Percentiles rank a stretch among this genome's conserved stretches.
Conservation (phyloP, 1,140 invertebrate species). For the Coelopa frigida region DNA sequence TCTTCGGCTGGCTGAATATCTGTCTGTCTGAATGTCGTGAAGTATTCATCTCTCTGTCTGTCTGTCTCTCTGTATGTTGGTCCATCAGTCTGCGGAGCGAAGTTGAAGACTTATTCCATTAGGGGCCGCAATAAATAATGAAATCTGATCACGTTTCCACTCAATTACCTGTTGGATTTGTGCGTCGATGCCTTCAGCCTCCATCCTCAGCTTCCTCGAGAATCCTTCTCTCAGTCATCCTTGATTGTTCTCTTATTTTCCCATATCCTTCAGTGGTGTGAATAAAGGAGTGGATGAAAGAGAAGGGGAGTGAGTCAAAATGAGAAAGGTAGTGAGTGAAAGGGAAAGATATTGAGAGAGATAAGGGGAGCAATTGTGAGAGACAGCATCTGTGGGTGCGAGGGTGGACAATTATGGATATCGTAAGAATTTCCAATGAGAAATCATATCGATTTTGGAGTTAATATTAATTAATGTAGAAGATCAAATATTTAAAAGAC, state of each 20-base stretch:
- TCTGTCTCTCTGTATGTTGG: neutral
- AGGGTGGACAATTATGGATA: too few relatives aligned
- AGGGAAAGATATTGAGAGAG: neutral
- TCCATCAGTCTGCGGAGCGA: neutral
- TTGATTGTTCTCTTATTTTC: too few relatives aligned
- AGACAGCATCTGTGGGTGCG: neutral
- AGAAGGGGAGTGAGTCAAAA: neutral
- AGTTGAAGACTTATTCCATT: constrained; percentile 10
- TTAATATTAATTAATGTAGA: too few relatives aligned
- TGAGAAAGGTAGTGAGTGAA: neutral
- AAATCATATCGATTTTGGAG: too few relatives aligned
- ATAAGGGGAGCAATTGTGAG: neutral
- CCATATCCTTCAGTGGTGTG: too few relatives aligned
- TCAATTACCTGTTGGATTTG: constrained; percentile 30
- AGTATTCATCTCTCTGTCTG: too few relatives aligned
- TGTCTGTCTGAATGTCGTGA: too few relatives aligned
- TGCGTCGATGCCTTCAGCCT: too few relatives aligned
- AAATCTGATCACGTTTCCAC: constrained; percentile 34
- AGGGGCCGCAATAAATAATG: constrained; percentile 18
- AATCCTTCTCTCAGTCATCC: constrained; percentile 1
- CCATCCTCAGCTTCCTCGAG: too few relatives aligned
- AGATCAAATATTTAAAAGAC: too few relatives aligned
- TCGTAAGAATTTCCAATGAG: too few relatives aligned
- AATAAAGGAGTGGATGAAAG: neutral
- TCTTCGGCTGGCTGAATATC: too few relatives aligned